Conservation (phyloP, 2,113 vertebrate genomes). For the Proterorhinus semilunaris region DNA sequence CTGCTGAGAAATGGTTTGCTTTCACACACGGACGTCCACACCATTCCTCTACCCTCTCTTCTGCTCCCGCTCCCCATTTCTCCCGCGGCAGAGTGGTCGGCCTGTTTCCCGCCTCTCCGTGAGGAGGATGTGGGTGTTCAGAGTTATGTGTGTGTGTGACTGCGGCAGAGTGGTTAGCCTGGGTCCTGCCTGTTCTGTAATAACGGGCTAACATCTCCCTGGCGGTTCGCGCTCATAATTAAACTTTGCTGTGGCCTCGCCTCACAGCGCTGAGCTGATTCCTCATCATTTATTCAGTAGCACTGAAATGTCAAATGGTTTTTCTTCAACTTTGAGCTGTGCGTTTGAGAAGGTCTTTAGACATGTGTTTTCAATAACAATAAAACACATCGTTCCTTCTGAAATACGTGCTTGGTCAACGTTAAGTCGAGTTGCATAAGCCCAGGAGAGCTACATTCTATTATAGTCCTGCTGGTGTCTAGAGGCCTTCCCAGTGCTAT, state of each 20-base stretch:
- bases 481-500: too few relatives aligned
- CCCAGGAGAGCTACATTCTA: too few relatives aligned
- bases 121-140: too few relatives aligned
- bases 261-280: constrained; percentile 69
- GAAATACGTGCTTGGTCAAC: too few relatives aligned
- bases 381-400: too few relatives aligned
- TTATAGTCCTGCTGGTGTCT: too few relatives aligned
- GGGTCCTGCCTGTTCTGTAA: constrained; percentile 32
- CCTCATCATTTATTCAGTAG: constrained; percentile 71
- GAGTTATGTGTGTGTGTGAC: too few relatives aligned
- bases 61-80: too few relatives aligned
- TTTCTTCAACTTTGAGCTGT: constrained; percentile 46
- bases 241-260: constrained; percentile 73
- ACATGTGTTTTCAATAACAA: constrained; percentile 45
- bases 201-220: constrained; percentile 57
- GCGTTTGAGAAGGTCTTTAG: constrained; percentile 57
- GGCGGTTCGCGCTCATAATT: constrained; percentile 70
- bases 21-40: constrained; percentile 23
- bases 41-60: constrained; percentile 14
- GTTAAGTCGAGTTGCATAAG: too few relatives aligned
- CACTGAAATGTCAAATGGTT: constrained; percentile 54
- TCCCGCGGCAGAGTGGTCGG: too few relatives aligned
- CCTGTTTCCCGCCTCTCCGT: too few relatives aligned
- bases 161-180: too few relatives aligned
- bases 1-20: constrained; percentile 53